Conservation (phyloP, 2,797 vertebrate species). For the Premnoplex brunnescens region DNA sequence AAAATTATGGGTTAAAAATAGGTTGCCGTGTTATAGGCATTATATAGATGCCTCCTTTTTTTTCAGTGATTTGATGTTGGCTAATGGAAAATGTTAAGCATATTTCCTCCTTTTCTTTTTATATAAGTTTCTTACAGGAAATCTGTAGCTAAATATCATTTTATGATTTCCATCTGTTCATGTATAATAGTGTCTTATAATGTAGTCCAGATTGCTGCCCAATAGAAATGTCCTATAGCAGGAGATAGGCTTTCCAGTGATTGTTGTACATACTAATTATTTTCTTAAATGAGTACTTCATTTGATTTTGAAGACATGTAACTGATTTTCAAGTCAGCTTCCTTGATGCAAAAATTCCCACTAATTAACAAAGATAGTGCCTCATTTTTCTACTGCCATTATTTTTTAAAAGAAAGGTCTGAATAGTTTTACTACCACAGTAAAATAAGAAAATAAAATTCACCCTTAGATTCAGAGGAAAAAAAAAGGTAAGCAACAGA, state of each 20-base stretch:
- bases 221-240: conserved; percentile 68
- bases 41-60: background rate
- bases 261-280: conserved; percentile 71
- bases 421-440: background rate
- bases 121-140: conserved; percentile 74
- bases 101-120: conserved; percentile 59
- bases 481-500: background rate
- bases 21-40: background rate
- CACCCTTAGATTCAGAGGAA: background rate
- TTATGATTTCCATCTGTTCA: conserved; percentile 78
- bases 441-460: background rate
- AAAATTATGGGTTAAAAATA: background rate
- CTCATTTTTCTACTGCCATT: background rate
- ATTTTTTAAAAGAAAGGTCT: background rate
- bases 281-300: conserved; percentile 66
- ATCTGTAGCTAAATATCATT: conserved; percentile 78
- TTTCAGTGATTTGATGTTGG: conserved; percentile 59
- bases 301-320: conserved; percentile 65
- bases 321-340: conserved; percentile 55
- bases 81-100: conserved; percentile 69
- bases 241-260: conserved; percentile 69
- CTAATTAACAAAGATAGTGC: background rate
- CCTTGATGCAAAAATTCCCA: conserved; percentile 25
- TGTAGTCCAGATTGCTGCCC: conserved; percentile 71
- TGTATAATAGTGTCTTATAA: conserved; percentile 72